Evolutionary conservation across 1,140 invertebrate species (phyloP).

Genomic region (Drosophila subpulchrella): DNA sequence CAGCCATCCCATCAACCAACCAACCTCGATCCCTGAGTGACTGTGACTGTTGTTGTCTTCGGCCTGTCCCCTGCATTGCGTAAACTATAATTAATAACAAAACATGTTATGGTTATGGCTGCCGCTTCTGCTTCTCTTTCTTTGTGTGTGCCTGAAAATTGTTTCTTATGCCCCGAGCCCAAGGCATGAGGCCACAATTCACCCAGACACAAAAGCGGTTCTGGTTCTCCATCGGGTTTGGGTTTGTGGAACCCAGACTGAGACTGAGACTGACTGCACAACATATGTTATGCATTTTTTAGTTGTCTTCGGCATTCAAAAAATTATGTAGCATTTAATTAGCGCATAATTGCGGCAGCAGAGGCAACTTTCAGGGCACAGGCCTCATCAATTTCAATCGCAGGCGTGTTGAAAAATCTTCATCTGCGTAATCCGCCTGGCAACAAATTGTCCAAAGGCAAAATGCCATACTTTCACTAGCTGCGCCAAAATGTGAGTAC

Average conservation of each 20-base stretch:
- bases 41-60: slow-evolving; percentile 74
- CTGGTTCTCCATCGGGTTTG: slow-evolving; percentile 24
- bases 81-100: slow-evolving; percentile 83
- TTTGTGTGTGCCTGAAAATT: slow-evolving; percentile 66
- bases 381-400: slow-evolving; percentile 49
- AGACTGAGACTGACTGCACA: slow-evolving; percentile 41
- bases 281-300: slow-evolving; percentile 83
- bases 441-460: slow-evolving; percentile 1
- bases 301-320: slow-evolving; percentile 78
- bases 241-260: slow-evolving; percentile 3
- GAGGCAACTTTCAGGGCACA: slow-evolving; percentile 13
- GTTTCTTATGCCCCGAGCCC: slow-evolving; percentile 76
- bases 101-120: slow-evolving; percentile 82
- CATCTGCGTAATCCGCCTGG: slow-evolving; percentile 12
- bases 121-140: slow-evolving; percentile 23
- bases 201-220: slow-evolving; percentile 54
- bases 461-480: background rate
- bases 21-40: slow-evolving; percentile 56
- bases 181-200: slow-evolving; percentile 61
- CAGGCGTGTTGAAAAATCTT: slow-evolving; percentile 31
- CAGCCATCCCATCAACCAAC: slow-evolving; percentile 27
- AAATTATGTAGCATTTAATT: slow-evolving; percentile 83
- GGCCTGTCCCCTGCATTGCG: slow-evolving; percentile 79
- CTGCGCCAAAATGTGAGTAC: background rate
- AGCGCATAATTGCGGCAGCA: slow-evolving; percentile 75